These are phyloP conservation scores for Danaus plexippus DNA, from an alignment of 1,140 invertebrate species.

Conservation along the genomic window DNA sequence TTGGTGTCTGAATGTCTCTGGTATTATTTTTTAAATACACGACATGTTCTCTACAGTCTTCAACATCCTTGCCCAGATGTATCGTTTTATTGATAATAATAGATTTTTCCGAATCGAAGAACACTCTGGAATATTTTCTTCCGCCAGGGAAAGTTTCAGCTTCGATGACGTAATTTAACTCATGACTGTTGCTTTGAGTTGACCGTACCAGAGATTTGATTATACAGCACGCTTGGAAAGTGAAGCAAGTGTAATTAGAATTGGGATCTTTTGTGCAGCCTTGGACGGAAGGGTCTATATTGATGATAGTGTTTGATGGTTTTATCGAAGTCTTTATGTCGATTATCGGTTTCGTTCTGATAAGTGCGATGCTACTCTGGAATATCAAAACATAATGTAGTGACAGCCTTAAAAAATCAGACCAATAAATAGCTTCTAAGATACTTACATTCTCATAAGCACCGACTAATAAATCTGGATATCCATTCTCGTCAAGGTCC, in stretches of 20 bases:
- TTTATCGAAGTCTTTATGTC: constrained; percentile 80
- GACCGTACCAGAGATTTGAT: constrained; percentile 78
- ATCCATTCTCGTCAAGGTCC: constrained; percentile 93
- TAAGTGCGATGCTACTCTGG: constrained; percentile 79
- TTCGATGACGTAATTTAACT: constrained; percentile 84
- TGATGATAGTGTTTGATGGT: constrained; percentile 72
- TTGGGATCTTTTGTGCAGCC: constrained; percentile 79
- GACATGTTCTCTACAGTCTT: constrained; percentile 80
- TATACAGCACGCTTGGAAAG: constrained; percentile 89
- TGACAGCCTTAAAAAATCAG: constrained; percentile 5
- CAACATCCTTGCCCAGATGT: constrained; percentile 67
- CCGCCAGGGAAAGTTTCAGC: constrained; percentile 84
- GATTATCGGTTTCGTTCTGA: constrained; percentile 88
- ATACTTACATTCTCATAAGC: constrained; percentile 81
- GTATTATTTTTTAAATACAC: constrained; percentile 89
- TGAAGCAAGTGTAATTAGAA: constrained; percentile 86
- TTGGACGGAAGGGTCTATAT: constrained; percentile 84
- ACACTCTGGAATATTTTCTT: constrained; percentile 88
- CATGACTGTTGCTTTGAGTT: constrained; percentile 68
- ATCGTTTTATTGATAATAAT: constrained; percentile 76
- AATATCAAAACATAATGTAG: constrained; percentile 26
- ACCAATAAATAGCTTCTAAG: not conserved
- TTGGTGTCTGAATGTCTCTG: constrained; percentile 87
- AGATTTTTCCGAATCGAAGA: constrained; percentile 75
- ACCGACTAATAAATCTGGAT: constrained; percentile 92